phyloP scores from a whole-genome alignment of 2,888 invertebrate species.

The Andrena bucephala region DNA sequence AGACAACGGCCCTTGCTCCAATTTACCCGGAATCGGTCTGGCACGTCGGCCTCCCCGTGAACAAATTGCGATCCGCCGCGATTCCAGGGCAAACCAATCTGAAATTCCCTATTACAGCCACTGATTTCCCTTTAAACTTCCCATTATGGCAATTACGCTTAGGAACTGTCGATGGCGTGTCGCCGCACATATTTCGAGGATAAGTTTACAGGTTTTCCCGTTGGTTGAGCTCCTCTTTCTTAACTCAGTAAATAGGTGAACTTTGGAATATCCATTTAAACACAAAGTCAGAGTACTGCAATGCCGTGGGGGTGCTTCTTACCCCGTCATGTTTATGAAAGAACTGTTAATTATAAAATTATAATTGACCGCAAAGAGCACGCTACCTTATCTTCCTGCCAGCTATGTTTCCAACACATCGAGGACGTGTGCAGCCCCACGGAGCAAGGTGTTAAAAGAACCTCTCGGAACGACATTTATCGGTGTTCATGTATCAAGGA shows the following conservation, averaged over 20 bases:
- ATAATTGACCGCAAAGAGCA: neutral
- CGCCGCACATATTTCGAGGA: neutral
- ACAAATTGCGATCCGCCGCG: conserved; percentile 65
- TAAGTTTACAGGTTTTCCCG: neutral
- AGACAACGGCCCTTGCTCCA: conserved; percentile 67
- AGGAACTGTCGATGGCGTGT: neutral
- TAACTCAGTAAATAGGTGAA: too few relatives aligned
- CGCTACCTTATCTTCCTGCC: neutral
- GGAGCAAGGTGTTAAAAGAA: conserved; percentile 40
- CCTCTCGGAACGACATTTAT: conserved; percentile 57
- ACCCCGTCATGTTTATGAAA: too few relatives aligned
- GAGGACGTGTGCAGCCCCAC: neutral
- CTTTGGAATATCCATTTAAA: neutral
- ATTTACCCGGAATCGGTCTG: conserved; percentile 58
- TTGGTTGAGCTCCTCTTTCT: too few relatives aligned
- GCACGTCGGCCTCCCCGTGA: conserved; percentile 57
- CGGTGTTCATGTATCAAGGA: conserved; percentile 53
- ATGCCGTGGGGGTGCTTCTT: too few relatives aligned
- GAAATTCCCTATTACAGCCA: conserved; percentile 32
- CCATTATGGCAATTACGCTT: conserved; percentile 13
- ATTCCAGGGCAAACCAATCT: conserved; percentile 63
- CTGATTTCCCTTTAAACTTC: conserved; percentile 14
- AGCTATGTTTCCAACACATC: neutral
- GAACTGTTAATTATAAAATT: too few relatives aligned
- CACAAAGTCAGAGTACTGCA: too few relatives aligned